These are phyloP conservation scores for Megatriorchis doriae DNA, from an alignment of 2,113 vertebrate species.

Conservation along the genomic window DNA sequence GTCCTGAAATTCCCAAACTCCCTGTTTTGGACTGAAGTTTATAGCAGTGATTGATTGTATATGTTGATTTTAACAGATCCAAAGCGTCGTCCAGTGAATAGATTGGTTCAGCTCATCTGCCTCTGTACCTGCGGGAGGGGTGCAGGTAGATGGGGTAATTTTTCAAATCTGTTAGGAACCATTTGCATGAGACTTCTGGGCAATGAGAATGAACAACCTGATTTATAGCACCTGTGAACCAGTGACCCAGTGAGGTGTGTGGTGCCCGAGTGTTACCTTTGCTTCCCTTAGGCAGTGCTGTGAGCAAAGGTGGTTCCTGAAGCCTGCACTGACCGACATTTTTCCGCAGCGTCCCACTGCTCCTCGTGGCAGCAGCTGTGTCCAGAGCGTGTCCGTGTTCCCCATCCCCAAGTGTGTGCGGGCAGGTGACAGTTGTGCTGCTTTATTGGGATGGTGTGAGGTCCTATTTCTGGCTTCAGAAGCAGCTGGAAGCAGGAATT, in stretches of 20 bases:
- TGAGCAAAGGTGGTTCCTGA: background rate
- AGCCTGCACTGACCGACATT: background rate
- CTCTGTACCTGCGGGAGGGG: background rate
- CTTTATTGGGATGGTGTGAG: background rate
- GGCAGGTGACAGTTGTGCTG: background rate
- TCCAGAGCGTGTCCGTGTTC: background rate
- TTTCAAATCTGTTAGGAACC: background rate
- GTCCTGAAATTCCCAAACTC: background rate
- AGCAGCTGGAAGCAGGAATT: background rate
- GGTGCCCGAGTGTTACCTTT: background rate
- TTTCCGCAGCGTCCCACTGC: background rate
- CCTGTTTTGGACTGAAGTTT: background rate
- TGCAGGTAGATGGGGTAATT: background rate
- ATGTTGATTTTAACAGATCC: background rate
- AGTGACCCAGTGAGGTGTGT: background rate
- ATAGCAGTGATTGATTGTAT: conserved; percentile 20
- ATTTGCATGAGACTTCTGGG: background rate
- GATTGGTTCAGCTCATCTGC: background rate
- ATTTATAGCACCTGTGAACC: background rate
- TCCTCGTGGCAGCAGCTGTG: background rate
- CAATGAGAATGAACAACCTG: background rate
- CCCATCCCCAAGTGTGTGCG: fast-evolving
- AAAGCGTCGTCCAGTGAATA: background rate
- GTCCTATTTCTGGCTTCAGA: conserved; percentile 12
- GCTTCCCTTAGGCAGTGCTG: background rate